Percentiles rank a stretch among this genome's conserved stretches.
phyloP scores from a whole-genome alignment of 2,888 invertebrate genomes.

The Ganaspis brasiliensis region DNA sequence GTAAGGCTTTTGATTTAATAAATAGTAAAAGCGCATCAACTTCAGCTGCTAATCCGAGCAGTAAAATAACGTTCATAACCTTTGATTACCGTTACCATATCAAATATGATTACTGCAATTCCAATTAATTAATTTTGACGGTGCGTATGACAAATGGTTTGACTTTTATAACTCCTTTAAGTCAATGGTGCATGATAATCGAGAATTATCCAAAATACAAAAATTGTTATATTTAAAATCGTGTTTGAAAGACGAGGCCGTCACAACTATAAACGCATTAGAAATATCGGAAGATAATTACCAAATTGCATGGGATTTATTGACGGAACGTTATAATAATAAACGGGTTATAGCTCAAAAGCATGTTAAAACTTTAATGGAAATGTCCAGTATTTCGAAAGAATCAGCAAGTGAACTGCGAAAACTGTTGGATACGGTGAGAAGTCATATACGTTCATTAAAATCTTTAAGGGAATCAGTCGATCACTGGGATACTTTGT shows the following conservation, averaged over 20 bases:
- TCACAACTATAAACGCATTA: neutral
- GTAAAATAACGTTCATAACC: too few species aligned
- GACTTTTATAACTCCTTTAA: neutral
- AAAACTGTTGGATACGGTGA: slow-evolving; percentile 17
- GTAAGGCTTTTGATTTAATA: too few species aligned
- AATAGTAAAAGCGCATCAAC: too few species aligned
- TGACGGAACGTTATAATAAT: slow-evolving; percentile 35
- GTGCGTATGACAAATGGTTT: slow-evolving; percentile 18
- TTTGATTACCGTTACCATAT: too few species aligned
- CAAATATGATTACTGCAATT: neutral
- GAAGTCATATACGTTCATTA: slow-evolving; percentile 37
- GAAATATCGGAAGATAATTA: slow-evolving; percentile 38
- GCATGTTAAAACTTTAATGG: slow-evolving; percentile 30
- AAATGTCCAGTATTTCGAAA: slow-evolving; percentile 25
- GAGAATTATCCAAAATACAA: slow-evolving; percentile 39
- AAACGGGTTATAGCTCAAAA: slow-evolving; percentile 30
- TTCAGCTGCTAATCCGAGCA: too few species aligned
- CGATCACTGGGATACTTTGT: slow-evolving; percentile 45
- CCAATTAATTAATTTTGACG: neutral
- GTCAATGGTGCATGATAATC: slow-evolving; percentile 35
- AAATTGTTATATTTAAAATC: slow-evolving; percentile 47
- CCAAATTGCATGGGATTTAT: slow-evolving; percentile 12
- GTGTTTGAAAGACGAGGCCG: slow-evolving; percentile 4
- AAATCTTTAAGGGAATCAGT: slow-evolving; percentile 45
- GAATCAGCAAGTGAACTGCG: slow-evolving; percentile 32